Evolutionary conservation across 2,888 invertebrate species (phyloP).

Genomic region (Drosophila atroscutellata): DNA sequence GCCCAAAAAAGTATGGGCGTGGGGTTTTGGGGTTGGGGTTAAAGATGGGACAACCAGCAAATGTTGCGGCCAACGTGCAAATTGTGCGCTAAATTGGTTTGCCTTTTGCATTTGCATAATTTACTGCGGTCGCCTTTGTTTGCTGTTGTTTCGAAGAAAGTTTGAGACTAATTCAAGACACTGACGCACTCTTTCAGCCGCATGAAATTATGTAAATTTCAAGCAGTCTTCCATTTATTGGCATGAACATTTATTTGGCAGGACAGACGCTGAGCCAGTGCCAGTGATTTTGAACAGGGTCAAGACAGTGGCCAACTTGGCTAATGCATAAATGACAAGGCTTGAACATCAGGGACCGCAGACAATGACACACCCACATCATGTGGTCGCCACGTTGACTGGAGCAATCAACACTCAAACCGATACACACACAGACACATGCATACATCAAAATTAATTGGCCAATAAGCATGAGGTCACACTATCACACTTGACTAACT

Average conservation of each 20-base stretch:
- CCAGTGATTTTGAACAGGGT: not conserved
- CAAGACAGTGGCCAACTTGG: not conserved
- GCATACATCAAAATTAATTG: constrained; percentile 58
- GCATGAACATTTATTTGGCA: constrained; percentile 10
- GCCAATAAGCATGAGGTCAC: constrained; percentile 30
- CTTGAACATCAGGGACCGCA: not conserved
- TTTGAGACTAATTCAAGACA: constrained; percentile 20
- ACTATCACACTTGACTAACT: constrained; percentile 7
- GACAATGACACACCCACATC: constrained; percentile 3
- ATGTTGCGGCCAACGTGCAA: constrained; percentile 69
- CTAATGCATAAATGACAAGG: constrained; percentile 27
- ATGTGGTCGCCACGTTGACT: constrained; percentile 4
- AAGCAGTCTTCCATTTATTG: constrained; percentile 31
- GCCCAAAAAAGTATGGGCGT: not conserved
- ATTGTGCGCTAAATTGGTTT: constrained; percentile 65
- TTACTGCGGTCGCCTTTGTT: constrained; percentile 49
- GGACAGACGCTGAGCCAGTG: not conserved
- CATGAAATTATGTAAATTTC: constrained; percentile 45
- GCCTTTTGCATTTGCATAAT: constrained; percentile 61
- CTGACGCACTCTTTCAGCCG: constrained; percentile 17
- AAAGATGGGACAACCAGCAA: constrained; percentile 22
- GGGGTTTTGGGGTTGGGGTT: not conserved
- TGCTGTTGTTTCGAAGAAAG: constrained; percentile 13
- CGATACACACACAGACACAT: constrained; percentile 7
- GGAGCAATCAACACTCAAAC: constrained; percentile 31